Evolutionary conservation across 2,113 vertebrate species (phyloP).

Genomic region (Spermophilus dauricus): DNA sequence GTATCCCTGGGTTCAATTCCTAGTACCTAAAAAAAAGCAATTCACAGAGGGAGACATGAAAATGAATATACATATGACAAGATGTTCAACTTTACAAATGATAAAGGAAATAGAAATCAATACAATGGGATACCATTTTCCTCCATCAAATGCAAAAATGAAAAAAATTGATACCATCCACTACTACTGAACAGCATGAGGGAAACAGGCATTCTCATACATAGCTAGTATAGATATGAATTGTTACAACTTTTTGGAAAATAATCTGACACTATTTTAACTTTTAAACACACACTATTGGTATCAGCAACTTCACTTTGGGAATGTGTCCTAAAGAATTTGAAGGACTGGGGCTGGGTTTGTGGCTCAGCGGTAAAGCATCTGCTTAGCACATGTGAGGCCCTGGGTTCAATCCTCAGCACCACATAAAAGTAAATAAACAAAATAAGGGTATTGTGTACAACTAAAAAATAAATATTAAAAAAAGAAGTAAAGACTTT

Average conservation of each 20-base stretch:
- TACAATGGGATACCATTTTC: neutral
- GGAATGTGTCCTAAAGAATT: slow-evolving; percentile 6
- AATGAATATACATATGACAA: neutral
- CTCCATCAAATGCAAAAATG: neutral
- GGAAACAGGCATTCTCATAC: neutral
- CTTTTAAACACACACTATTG: neutral
- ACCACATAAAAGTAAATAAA: too few species aligned
- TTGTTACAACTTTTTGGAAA: slow-evolving; percentile 46
- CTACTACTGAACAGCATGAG: neutral
- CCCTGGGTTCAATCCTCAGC: too few species aligned
- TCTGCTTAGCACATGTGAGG: too few species aligned
- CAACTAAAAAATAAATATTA: too few species aligned
- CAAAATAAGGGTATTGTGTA: too few species aligned
- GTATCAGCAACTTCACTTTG: neutral
- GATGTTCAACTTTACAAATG: slow-evolving; percentile 8
- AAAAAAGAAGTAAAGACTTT: neutral
- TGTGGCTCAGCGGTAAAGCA: too few species aligned
- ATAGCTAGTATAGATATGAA: neutral
- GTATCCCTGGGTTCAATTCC: neutral
- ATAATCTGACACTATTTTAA: neutral
- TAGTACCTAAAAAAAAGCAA: neutral
- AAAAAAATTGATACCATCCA: neutral
- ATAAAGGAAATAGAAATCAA: slow-evolving; percentile 49
- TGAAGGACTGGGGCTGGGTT: neutral
- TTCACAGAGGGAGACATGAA: neutral